Conservation (phyloP, 2,888 invertebrate species). For the Andrena fulva region DNA sequence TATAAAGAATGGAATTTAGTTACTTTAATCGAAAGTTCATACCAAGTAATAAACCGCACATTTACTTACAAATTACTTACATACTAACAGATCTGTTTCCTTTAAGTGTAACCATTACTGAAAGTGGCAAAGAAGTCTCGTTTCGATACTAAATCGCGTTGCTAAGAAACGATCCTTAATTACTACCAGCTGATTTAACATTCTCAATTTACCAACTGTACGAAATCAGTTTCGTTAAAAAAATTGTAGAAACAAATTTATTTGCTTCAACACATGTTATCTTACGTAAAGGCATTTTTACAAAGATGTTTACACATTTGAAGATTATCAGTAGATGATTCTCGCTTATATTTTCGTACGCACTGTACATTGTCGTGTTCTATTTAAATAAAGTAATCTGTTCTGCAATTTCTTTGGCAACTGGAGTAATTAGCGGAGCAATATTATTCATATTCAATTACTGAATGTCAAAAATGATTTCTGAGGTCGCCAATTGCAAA, state of each 20-base stretch:
- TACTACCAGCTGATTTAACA: neutral
- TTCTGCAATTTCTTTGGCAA: slow-evolving; percentile 45
- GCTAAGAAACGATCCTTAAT: neutral
- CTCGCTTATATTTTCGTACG: slow-evolving; percentile 25
- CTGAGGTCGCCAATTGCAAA: neutral
- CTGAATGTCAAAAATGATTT: neutral
- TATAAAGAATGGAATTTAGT: slow-evolving; percentile 23
- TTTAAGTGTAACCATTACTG: neutral
- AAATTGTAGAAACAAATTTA: neutral
- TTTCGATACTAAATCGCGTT: neutral
- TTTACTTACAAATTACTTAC: slow-evolving; percentile 11
- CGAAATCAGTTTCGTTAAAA: slow-evolving; percentile 1
- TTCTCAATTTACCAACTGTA: neutral
- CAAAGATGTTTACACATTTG: slow-evolving; percentile 24
- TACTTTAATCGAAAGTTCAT: slow-evolving; percentile 34
- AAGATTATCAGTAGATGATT: slow-evolving; percentile 11
- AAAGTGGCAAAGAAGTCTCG: neutral
- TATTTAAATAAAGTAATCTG: slow-evolving; percentile 3
- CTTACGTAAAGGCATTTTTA: slow-evolving; percentile 19
- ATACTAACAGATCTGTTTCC: slow-evolving; percentile 22
- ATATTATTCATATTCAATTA: neutral
- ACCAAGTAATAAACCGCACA: slow-evolving; percentile 30
- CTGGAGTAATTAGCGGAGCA: slow-evolving; percentile 2
- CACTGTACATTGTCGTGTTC: slow-evolving; percentile 43
- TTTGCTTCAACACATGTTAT: neutral